Percentiles rank a stretch among this genome's conserved stretches.
Conservation (phyloP, 2,113 vertebrate species). For the Hypocryptadius cinnamomeus region DNA sequence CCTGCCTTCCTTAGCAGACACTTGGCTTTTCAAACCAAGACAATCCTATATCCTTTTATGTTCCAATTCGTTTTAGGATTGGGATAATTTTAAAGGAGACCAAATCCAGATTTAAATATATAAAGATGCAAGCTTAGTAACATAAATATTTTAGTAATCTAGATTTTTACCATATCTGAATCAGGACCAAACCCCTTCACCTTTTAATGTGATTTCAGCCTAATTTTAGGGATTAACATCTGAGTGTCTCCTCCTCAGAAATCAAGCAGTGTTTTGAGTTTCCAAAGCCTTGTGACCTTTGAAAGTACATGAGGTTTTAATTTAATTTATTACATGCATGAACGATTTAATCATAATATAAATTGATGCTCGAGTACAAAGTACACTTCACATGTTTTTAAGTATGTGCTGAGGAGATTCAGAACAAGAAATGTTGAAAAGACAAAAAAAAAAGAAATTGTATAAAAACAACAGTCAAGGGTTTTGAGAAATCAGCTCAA, state of each 20-base stretch:
- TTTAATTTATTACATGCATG: neutral
- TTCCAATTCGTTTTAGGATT: neutral
- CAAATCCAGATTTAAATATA: neutral
- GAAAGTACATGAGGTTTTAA: neutral
- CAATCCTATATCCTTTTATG: fast-evolving
- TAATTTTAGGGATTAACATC: neutral
- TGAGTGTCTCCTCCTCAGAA: neutral
- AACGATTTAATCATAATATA: neutral
- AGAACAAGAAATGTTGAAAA: neutral
- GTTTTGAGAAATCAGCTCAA: neutral
- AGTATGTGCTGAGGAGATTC: neutral
- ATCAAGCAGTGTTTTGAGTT: neutral
- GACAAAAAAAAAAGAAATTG: neutral
- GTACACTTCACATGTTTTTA: neutral
- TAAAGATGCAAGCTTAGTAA: neutral
- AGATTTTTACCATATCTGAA: neutral
- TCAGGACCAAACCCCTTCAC: neutral
- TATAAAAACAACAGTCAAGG: neutral
- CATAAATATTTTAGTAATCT: neutral
- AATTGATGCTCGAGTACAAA: neutral
- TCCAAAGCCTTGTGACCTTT: neutral
- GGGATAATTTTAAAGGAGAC: neutral
- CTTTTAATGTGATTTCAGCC: neutral
- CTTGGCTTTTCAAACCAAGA: neutral
- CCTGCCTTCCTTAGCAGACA: neutral